Conservation (phyloP, 1,140 invertebrate species). For the Pygmarrhopalites habei region DNA sequence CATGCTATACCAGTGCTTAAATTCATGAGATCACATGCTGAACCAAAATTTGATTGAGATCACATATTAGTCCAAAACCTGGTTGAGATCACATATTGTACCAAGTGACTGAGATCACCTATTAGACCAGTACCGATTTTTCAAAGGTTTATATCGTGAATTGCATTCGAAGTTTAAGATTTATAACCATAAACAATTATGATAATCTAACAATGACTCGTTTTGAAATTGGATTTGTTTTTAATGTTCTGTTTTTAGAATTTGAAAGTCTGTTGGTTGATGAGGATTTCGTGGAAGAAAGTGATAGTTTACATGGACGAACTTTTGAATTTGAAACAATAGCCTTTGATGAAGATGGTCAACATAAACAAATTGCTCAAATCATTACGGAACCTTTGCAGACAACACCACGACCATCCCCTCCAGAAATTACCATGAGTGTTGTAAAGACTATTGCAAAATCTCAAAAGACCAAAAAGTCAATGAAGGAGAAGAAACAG, state of each 20-base stretch:
- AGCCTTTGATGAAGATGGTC: constrained; percentile 4
- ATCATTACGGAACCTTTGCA: constrained; percentile 4
- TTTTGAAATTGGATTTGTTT: too few relatives aligned
- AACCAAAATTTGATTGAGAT: too few relatives aligned
- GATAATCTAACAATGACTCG: too few relatives aligned
- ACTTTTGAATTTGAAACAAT: not conserved
- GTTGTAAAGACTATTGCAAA: not conserved
- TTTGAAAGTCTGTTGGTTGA: not conserved
- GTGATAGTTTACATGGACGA: not conserved
- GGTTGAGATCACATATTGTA: too few relatives aligned
- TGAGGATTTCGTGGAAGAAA: not conserved
- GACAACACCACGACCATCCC: not conserved
- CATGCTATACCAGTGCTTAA: too few relatives aligned
- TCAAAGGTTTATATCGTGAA: not conserved
- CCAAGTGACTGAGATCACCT: too few relatives aligned
- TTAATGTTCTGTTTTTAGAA: too few relatives aligned
- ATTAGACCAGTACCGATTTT: too few relatives aligned
- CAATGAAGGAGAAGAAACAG: not conserved
- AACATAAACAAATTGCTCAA: constrained; percentile 9
- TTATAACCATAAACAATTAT: too few relatives aligned
- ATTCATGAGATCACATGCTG: too few relatives aligned
- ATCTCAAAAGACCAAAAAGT: not conserved
- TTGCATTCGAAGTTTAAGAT: too few relatives aligned
- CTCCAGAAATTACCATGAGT: not conserved
- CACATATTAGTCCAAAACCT: too few relatives aligned